A percentile compares a stretch with the other conserved stretches of the same genome.
Conservation (phyloP, 2,888 invertebrate genomes). For the Noctua fimbriata region DNA sequence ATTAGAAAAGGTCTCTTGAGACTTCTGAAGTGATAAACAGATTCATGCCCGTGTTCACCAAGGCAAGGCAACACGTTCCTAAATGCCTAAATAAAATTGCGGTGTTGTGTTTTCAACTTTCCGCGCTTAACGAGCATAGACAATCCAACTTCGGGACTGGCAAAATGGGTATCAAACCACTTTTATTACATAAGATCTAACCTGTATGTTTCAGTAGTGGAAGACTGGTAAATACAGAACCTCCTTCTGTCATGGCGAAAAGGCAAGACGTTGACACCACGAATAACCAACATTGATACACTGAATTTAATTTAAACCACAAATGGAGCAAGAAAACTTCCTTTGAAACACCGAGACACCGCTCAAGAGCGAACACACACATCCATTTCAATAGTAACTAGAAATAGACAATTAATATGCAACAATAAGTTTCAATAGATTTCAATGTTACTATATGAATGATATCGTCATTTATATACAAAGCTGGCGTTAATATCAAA, state of each 20-base stretch:
- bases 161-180: background rate
- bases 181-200: conserved; percentile 32
- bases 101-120: background rate
- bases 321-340: conserved; percentile 17
- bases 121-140: background rate
- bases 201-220: conserved; percentile 17
- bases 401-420: conserved; percentile 30
- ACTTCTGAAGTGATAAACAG: background rate
- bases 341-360: conserved; percentile 1
- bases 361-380: background rate
- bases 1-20: background rate
- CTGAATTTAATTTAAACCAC: conserved; percentile 13
- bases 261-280: conserved; percentile 12
- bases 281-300: conserved; percentile 46
- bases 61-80: no score
- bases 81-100: background rate
- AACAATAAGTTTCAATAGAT: conserved; percentile 43
- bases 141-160: background rate
- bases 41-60: background rate
- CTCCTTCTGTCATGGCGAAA: conserved; percentile 45
- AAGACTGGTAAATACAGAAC: conserved; percentile 41
- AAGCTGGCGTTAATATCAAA: conserved; percentile 28
- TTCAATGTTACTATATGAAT: conserved; percentile 41
- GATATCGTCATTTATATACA: conserved; percentile 32
- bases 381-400: conserved; percentile 8